Base-by-base conservation (phyloP, 2,113 vertebrate species). In the Strix uralensis region DNA sequence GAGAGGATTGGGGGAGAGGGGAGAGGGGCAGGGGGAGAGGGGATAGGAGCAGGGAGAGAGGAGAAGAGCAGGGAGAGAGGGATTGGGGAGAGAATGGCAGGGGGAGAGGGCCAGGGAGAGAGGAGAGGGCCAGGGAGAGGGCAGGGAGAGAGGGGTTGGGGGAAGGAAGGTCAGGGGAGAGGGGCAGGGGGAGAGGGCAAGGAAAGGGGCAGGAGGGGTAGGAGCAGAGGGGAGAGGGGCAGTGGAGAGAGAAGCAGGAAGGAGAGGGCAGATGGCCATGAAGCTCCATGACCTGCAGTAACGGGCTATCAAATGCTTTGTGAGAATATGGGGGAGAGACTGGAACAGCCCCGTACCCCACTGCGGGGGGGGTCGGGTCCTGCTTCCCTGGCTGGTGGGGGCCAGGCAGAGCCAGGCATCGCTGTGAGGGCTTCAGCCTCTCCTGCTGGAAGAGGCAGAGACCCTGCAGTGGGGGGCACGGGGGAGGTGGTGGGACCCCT, bases 191-290 rank as follows among this genome's bases (percentile, higher is more conserved):
- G 46, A 47, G 20, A 47, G 46, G 15, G 5, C 14, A 44, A 8
- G 23, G 46, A 6, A n/a, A 6, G 15, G 15, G 10, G 16, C 18
- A 20, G 17, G 27, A 44, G 13, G 40, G 40, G 36, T 9, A 9
- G 15, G 11, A 22, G 11, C 9, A 10, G n/a, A 44, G 22, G 15
- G 5, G 25, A 62, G 34, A n/a, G 11, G 9, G 12, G 21, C n/a
- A 3, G 5, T 7, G 2, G 36, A 11, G 11, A 15, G 9, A 11
- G 11, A 30, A 26, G 46, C 11, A 0, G 8, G 20, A 27, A 27
- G 25, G 58, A 69, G 47, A 58, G 30, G 63, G 2, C 7, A 27
- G 12, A 2, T 4, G 30, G 44, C 63, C 67, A 3, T 2, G 57
- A 7, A 32, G 63, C 21, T 44, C 16, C 67, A 47, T 42, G 40